These are phyloP conservation scores for Agrilus mali DNA, from an alignment of 2,888 invertebrate species.

Conservation along the genomic window DNA sequence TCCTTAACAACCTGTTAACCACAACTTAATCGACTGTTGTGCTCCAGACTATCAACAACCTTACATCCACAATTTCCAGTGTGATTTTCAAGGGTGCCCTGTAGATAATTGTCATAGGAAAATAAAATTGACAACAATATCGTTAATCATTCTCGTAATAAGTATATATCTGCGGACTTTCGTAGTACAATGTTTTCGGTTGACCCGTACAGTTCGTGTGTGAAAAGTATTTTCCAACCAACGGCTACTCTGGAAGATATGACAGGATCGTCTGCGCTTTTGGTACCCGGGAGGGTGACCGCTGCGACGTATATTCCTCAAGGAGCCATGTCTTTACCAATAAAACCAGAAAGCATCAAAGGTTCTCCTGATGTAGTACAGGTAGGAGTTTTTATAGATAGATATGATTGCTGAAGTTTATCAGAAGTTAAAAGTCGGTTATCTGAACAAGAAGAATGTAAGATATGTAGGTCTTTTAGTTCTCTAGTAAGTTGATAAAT, in stretches of 20 bases:
- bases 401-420: neutral
- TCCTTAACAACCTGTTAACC: slow-evolving; percentile 19
- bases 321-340: slow-evolving; percentile 24
- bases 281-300: slow-evolving; percentile 29
- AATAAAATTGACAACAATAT: slow-evolving; percentile 4
- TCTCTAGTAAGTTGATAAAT: too few relatives aligned
- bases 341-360: slow-evolving; percentile 22
- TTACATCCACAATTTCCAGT: too few relatives aligned
- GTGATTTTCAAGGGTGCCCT: too few relatives aligned
- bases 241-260: slow-evolving; percentile 20
- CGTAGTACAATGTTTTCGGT: slow-evolving; percentile 20
- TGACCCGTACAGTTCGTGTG: slow-evolving; percentile 15
- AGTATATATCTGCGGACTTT: neutral
- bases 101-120: neutral
- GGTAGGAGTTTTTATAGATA: slow-evolving; percentile 19
- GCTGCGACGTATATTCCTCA: slow-evolving; percentile 26
- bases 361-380: slow-evolving; percentile 29
- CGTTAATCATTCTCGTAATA: neutral
- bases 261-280: slow-evolving; percentile 23
- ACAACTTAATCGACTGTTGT: slow-evolving; percentile 2
- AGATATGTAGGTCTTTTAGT: too few relatives aligned
- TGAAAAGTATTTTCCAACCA: slow-evolving; percentile 7
- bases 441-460: too few relatives aligned
- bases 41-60: neutral
- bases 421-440: neutral